phyloP scores from a whole-genome alignment of 1,140 invertebrate species.

The Nasonia giraulti region DNA sequence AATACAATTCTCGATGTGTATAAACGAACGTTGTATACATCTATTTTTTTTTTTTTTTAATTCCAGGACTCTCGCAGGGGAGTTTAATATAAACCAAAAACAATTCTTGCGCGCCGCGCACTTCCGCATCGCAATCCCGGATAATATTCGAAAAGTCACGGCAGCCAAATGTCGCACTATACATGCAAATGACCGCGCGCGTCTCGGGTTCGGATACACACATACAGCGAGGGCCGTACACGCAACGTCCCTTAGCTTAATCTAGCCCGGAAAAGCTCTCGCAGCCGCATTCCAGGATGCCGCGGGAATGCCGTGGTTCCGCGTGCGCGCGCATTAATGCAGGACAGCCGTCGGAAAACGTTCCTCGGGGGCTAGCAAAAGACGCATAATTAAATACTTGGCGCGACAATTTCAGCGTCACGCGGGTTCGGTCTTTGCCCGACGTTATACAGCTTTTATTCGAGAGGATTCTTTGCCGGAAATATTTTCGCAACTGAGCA shows the following conservation, averaged over 20 bases:
- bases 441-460: not conserved
- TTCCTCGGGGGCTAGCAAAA: not conserved
- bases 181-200: slow-evolving; percentile 54
- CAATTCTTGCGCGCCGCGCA: not conserved
- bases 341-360: slow-evolving; percentile 7
- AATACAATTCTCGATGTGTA: no score
- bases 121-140: not conserved
- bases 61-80: no score
- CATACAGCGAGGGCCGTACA: no score
- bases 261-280: slow-evolving; percentile 10
- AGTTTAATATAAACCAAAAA: not conserved
- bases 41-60: no score
- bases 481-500: no score
- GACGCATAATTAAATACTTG: slow-evolving; percentile 36
- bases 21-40: no score
- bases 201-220: not conserved
- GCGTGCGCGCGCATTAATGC: slow-evolving; percentile 7
- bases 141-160: not conserved
- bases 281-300: slow-evolving; percentile 1
- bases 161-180: slow-evolving; percentile 47
- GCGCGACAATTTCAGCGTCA: not conserved
- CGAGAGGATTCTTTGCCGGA: not conserved
- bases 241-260: not conserved
- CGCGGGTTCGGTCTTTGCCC: not conserved
- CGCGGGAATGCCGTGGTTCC: not conserved